Base-by-base conservation (phyloP, 2,888 invertebrate species). In the Drosophila meridiana region DNA sequence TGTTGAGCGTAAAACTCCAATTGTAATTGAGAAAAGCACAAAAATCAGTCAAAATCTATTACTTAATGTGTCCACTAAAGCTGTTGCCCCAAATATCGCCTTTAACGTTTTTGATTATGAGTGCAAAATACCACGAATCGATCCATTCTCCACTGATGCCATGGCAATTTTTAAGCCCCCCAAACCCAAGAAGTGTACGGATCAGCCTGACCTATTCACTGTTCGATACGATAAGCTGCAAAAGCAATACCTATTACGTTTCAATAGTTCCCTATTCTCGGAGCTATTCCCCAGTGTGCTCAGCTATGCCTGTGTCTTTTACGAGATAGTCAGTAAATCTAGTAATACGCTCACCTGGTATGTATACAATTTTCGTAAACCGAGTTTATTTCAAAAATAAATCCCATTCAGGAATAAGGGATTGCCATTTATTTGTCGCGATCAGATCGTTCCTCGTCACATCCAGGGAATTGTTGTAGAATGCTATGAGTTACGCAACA, bases 41-140 rank as follows among this genome's bases (percentile, higher is more conserved):
- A 5, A 20, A 34, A 6, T 1, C 20, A 5, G 9, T 50, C 32
- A 20, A 20, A 52, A 32, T 52, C 20, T 11, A 1, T 3, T 7
- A 9, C 9, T 5, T 6, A 40, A 6, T 9, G 0, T 4, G 6
- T 13, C 4, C 7, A 26, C 2, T 40, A 4, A 9, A 4, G 9
- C 9, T 13, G 13, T 7, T 3, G 20, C 11, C 2, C 2, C 6
- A 9, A 9, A 14, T 0, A 32, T 56, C 0, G 40, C 36, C 13
- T 71, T 76, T 9, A 14, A 28, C 8, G 60, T 76, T 0, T 67
- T 76, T 93, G 95, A 94, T 81, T 91, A 94, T 28, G 94, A 94
- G 82, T 96, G 96, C 84, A 94, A 94, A 83, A 95, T 96, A 87
- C 94, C 94, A 6, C 94, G 95, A 58, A 80, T 95, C 72, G 94